These are phyloP conservation scores for Drosophila sproati DNA, from an alignment of 1,140 invertebrate genomes.

Conservation along the genomic window DNA sequence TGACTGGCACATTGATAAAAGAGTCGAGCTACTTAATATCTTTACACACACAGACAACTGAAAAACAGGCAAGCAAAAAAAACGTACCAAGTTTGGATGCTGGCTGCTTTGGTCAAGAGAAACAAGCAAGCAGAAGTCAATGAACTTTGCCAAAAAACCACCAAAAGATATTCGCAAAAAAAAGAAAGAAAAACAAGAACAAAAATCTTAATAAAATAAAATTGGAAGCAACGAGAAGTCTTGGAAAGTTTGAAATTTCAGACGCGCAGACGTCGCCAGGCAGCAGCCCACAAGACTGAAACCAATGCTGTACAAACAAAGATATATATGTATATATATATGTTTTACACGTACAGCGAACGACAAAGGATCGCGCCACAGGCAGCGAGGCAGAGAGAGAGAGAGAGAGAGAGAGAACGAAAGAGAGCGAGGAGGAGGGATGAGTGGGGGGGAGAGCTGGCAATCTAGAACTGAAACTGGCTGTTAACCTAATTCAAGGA, in stretches of 20 bases:
- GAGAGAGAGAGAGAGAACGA: conserved; percentile 4
- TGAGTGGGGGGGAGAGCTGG: conserved; percentile 22
- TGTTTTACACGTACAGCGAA: conserved; percentile 1
- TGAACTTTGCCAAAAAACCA: conserved; percentile 59
- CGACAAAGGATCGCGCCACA: conserved; percentile 42
- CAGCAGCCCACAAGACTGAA: conserved; percentile 15
- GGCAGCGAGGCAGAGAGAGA: conserved; percentile 19
- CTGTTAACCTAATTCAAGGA: conserved; percentile 84
- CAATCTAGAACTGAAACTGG: conserved; percentile 50
- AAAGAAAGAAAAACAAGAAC: background rate
- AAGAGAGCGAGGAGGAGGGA: background rate
- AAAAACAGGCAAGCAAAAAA: conserved; percentile 3
- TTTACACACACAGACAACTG: conserved; percentile 38
- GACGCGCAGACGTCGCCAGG: conserved; percentile 65
- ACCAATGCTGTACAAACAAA: conserved; percentile 50
- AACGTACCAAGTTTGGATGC: conserved; percentile 56
- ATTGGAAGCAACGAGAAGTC: conserved; percentile 19
- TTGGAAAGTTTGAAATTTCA: conserved; percentile 78
- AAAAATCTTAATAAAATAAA: conserved; percentile 11
- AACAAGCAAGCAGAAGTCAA: conserved; percentile 50
- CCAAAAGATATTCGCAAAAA: conserved; percentile 14
- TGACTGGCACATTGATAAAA: conserved; percentile 46
- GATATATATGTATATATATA: conserved; percentile 46
- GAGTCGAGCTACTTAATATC: conserved; percentile 25
- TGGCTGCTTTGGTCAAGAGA: conserved; percentile 20